Percentiles rank a stretch among this genome's conserved stretches.
phyloP scores from a whole-genome alignment of 1,140 invertebrate species.

The Dryas iulia region DNA sequence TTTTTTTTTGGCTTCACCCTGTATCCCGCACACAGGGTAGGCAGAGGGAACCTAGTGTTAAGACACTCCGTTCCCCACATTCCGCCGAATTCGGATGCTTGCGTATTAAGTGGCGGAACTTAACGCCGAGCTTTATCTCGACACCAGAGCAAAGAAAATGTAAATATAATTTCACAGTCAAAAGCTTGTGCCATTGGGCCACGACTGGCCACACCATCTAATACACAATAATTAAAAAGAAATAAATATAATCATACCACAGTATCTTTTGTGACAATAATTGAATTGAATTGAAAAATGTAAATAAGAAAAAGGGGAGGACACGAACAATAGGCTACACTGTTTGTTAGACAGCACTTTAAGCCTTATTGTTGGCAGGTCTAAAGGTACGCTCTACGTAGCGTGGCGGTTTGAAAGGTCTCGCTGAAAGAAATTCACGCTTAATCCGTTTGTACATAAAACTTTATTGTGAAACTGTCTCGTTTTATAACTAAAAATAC shows the following conservation, averaged over 20 bases:
- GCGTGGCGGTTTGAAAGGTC: slow-evolving; percentile 9
- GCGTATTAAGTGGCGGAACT: too few relatives aligned
- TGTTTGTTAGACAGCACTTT: slow-evolving; percentile 23
- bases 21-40: too few relatives aligned
- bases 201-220: too few relatives aligned
- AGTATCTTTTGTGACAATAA: not conserved
- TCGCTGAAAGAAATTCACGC: slow-evolving; percentile 1
- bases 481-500: not conserved
- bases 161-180: too few relatives aligned
- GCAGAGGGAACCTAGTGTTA: too few relatives aligned
- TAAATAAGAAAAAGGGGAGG: not conserved
- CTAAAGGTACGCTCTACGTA: slow-evolving; percentile 1
- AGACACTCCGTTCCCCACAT: too few relatives aligned
- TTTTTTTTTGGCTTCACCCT: too few relatives aligned
- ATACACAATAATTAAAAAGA: not conserved
- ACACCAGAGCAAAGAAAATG: too few relatives aligned
- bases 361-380: slow-evolving; percentile 15
- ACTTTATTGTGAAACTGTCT: not conserved
- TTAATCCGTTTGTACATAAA: slow-evolving; percentile 8
- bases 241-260: not conserved
- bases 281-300: slow-evolving; percentile 4
- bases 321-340: not conserved
- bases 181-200: too few relatives aligned
- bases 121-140: too few relatives aligned
- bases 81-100: too few relatives aligned